Percentiles rank a stretch among this genome's conserved stretches.
phyloP scores from a whole-genome alignment of 2,888 invertebrate genomes.

The Campoplex nolae region DNA sequence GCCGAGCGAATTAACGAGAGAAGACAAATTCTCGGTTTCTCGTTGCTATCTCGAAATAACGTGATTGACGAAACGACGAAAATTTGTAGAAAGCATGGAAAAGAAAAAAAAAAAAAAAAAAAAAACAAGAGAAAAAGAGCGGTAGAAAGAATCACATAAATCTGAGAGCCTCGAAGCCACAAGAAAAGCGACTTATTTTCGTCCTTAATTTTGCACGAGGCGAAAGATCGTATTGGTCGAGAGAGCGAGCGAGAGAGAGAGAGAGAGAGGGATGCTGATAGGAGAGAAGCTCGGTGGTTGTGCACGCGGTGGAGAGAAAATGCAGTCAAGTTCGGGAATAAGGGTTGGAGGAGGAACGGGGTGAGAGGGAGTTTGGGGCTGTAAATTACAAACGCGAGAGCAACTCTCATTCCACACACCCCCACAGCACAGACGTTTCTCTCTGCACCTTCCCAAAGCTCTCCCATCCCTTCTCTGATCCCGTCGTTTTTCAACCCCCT shows the following conservation, averaged over 20 bases:
- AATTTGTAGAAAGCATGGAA: not conserved
- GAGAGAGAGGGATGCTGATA: slow-evolving; percentile 33
- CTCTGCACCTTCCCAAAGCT: slow-evolving; percentile 41
- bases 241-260: slow-evolving; percentile 13
- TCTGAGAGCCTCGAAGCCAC: slow-evolving; percentile 8
- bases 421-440: slow-evolving; percentile 70
- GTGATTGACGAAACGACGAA: not conserved
- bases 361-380: slow-evolving; percentile 72
- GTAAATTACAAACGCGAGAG: slow-evolving; percentile 80
- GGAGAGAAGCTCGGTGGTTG: slow-evolving; percentile 55
- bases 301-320: slow-evolving; percentile 70
- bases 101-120: not conserved
- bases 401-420: slow-evolving; percentile 72
- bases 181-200: slow-evolving; percentile 43
- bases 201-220: slow-evolving; percentile 22
- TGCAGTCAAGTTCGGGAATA: slow-evolving; percentile 77
- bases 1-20: too few species aligned
- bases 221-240: slow-evolving; percentile 13
- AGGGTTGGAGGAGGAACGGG: slow-evolving; percentile 70
- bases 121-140: not conserved
- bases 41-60: not conserved
- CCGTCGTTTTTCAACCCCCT: slow-evolving; percentile 55
- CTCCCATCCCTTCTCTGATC: slow-evolving; percentile 36
- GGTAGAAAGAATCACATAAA: slow-evolving; percentile 22
- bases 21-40: not conserved